phyloP scores from a whole-genome alignment of 2,113 vertebrate species.

The Carlito syrichta region DNA sequence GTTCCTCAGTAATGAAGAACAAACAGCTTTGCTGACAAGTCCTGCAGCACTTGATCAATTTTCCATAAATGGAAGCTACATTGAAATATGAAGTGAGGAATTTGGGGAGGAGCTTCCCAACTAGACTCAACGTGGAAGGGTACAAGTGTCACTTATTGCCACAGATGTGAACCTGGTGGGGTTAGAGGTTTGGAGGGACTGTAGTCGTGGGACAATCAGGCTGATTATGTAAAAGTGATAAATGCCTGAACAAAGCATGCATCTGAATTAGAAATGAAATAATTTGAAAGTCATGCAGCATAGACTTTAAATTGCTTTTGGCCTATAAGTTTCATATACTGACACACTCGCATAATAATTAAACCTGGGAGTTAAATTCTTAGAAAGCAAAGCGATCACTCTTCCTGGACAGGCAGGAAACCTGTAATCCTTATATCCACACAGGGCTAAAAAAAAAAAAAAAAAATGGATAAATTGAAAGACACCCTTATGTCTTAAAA shows the following conservation, averaged over 20 bases:
- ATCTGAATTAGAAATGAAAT: conserved; percentile 68
- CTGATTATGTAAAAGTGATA: conserved; percentile 50
- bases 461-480: conserved; percentile 16
- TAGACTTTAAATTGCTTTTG: conserved; percentile 67
- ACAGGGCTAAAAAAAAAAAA: background rate
- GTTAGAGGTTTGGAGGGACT: background rate
- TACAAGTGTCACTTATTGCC: background rate
- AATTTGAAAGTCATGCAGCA: conserved; percentile 63
- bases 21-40: background rate
- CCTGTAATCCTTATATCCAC: conserved; percentile 56
- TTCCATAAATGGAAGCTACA: background rate
- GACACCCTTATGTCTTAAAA: conserved; percentile 46
- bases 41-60: background rate
- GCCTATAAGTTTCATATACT: conserved; percentile 47
- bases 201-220: background rate
- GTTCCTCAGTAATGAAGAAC: conserved; percentile 3
- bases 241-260: conserved; percentile 42
- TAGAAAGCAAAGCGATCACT: conserved; percentile 62
- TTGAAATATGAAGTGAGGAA: background rate
- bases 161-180: background rate
- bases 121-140: background rate
- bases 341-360: conserved; percentile 57
- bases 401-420: conserved; percentile 59
- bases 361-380: conserved; percentile 63
- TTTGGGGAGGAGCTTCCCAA: background rate